Evolutionary conservation across 2,113 vertebrate genomes (phyloP).

Genomic region (Prunella himalayana): DNA sequence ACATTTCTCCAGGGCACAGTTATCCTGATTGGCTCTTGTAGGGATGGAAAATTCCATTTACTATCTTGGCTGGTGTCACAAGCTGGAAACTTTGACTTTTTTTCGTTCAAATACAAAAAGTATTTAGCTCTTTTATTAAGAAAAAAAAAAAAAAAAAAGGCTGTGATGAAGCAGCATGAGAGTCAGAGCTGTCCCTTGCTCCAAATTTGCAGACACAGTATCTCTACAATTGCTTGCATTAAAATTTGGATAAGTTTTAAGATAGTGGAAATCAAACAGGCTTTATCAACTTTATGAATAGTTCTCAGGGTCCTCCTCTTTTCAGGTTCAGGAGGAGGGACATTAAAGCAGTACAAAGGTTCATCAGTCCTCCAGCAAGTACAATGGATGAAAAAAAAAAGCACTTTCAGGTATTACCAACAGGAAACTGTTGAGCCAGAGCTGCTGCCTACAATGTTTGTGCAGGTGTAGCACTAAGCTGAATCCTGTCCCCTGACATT

Average conservation of each 20-base stretch:
- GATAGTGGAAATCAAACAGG: not conserved
- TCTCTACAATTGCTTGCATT: not conserved
- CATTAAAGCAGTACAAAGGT: not conserved
- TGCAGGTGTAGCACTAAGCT: not conserved
- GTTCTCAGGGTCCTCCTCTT: not conserved
- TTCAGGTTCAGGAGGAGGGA: not conserved
- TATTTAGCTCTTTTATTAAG: not conserved
- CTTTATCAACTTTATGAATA: not conserved
- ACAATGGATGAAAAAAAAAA: not conserved
- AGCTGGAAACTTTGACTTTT: conserved; percentile 20
- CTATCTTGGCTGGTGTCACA: conserved; percentile 7
- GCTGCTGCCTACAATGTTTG: not conserved
- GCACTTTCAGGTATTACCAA: not conserved
- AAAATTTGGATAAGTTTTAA: not conserved
- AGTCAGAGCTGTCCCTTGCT: not conserved
- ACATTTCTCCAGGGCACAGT: not conserved
- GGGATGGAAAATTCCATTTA: conserved; percentile 39
- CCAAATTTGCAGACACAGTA: not conserved
- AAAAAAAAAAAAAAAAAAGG: not conserved
- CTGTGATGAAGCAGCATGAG: not conserved
- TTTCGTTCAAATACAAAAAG: not conserved
- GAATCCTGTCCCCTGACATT: not conserved
- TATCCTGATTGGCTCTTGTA: not conserved
- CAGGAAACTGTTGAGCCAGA: not conserved
- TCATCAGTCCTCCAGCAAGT: not conserved